phyloP scores from a whole-genome alignment of 2,113 vertebrate genomes.

The Oncorhynchus gorbuscha region DNA sequence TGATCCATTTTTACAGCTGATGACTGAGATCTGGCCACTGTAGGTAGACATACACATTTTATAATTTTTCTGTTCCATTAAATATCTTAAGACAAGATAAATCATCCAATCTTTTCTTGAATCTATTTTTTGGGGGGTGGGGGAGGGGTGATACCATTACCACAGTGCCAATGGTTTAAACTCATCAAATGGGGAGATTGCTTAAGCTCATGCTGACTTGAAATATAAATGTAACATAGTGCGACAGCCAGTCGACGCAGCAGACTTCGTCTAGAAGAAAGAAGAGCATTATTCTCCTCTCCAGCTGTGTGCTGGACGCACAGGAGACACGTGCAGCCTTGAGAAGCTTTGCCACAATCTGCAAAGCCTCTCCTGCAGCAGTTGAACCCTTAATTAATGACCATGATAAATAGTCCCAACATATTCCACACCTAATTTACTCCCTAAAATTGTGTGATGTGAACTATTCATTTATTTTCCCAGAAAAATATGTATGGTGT shows the following conservation, averaged over 20 bases:
- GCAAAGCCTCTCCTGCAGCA: slow-evolving; percentile 37
- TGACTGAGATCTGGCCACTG: not conserved
- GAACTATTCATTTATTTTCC: slow-evolving; percentile 21
- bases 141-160: too few species aligned
- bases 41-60: not conserved
- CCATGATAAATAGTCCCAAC: slow-evolving; percentile 56
- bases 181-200: slow-evolving; percentile 8
- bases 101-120: not conserved
- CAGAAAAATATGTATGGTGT: slow-evolving; percentile 20
- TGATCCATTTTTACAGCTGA: not conserved
- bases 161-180: not conserved
- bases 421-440: slow-evolving; percentile 41
- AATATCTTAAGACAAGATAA: not conserved
- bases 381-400: slow-evolving; percentile 25
- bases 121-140: not conserved
- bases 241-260: slow-evolving; percentile 28
- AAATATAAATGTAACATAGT: slow-evolving; percentile 39
- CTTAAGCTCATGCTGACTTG: slow-evolving; percentile 19
- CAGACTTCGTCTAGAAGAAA: slow-evolving; percentile 48
- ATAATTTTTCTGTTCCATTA: not conserved
- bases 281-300: slow-evolving; percentile 56
- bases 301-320: slow-evolving; percentile 53
- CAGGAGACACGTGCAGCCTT: slow-evolving; percentile 47
- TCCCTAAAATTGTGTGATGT: slow-evolving; percentile 23
- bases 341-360: slow-evolving; percentile 41